Evolutionary conservation across 2,113 vertebrate genomes (phyloP).

Genomic region (Gadus macrocephalus): DNA sequence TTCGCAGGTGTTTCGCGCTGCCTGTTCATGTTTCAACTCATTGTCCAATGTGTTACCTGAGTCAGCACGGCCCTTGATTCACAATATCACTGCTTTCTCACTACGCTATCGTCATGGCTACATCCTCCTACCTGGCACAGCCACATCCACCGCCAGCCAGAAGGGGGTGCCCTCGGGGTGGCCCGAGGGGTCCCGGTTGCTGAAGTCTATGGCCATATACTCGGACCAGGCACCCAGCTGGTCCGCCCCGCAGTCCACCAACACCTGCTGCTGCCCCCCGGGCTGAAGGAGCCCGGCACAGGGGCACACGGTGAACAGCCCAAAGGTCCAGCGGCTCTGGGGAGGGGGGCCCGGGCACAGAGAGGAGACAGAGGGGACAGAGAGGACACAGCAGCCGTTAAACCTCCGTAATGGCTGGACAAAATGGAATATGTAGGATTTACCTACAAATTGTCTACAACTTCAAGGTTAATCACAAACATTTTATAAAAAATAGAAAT

Average conservation of each 20-base stretch:
- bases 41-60: too few relatives aligned
- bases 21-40: too few relatives aligned
- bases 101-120: background rate
- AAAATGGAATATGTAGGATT: too few relatives aligned
- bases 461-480: too few relatives aligned
- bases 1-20: too few relatives aligned
- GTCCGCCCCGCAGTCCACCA: slow-evolving; percentile 80
- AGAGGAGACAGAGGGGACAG: background rate
- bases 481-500: too few relatives aligned
- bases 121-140: slow-evolving; percentile 76
- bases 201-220: slow-evolving; percentile 77
- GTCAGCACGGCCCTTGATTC: too few relatives aligned
- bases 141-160: slow-evolving; percentile 76
- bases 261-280: slow-evolving; percentile 72
- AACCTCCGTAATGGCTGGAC: too few relatives aligned
- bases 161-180: slow-evolving; percentile 78
- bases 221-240: slow-evolving; percentile 74
- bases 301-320: slow-evolving; percentile 83
- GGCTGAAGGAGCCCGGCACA: slow-evolving; percentile 70
- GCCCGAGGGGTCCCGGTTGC: slow-evolving; percentile 76
- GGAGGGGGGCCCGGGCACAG: slow-evolving; percentile 31
- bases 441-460: too few relatives aligned
- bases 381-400: background rate
- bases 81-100: too few relatives aligned
- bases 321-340: slow-evolving; percentile 70